phyloP scores from a whole-genome alignment of 2,113 vertebrate genomes.

The Ardeotis arabs region DNA sequence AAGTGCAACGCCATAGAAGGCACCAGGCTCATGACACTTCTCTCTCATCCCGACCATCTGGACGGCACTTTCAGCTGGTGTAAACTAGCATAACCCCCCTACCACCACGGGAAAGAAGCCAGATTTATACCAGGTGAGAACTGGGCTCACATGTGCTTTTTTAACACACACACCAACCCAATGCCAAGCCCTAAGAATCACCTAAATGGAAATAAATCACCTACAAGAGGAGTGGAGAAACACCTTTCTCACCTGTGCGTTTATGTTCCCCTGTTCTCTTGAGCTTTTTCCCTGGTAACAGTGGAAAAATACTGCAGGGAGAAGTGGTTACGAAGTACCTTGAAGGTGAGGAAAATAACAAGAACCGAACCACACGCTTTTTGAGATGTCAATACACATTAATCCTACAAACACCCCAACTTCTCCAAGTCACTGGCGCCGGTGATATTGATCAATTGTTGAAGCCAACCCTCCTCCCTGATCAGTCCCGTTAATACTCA shows the following conservation, averaged over 20 bases:
- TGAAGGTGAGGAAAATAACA: background rate
- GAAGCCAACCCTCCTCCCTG: background rate
- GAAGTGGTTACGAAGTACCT: background rate
- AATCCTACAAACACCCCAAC: background rate
- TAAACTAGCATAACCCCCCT: background rate
- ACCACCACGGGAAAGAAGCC: background rate
- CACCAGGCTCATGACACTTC: background rate
- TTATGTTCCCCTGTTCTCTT: background rate
- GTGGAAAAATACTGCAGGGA: background rate
- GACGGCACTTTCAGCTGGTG: background rate
- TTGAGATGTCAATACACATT: fast-evolving
- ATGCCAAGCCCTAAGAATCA: background rate
- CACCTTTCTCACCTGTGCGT: fast-evolving
- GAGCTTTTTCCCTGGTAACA: background rate
- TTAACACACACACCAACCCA: background rate
- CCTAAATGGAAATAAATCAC: background rate
- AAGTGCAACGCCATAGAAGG: background rate
- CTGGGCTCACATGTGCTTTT: fast-evolving
- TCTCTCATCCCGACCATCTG: background rate
- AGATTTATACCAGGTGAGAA: background rate
- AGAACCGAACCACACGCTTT: background rate
- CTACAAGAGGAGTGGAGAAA: background rate
- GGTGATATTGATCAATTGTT: too few species aligned
- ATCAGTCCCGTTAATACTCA: background rate
- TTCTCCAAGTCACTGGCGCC: background rate